Base-by-base conservation (phyloP, 2,797 vertebrate species). In the Eurystomus glaucurus region DNA sequence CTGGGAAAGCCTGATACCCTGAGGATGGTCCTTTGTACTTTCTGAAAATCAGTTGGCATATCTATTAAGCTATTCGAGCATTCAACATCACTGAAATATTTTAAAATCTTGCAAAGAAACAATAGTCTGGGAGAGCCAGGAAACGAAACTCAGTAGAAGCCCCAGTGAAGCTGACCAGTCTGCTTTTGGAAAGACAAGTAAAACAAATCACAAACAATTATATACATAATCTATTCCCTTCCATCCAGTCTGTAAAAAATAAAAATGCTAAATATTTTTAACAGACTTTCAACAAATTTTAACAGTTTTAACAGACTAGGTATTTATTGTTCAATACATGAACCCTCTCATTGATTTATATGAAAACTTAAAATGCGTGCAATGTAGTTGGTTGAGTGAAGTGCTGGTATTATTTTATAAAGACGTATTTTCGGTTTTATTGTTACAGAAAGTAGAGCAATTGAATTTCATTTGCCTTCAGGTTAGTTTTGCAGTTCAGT, bases 391-490 rank as follows among this genome's bases (percentile, higher is more conserved):
- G 28, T 62, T 72, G 50, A 88, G 39, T 55, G 37, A 64, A 83
- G 33, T 14, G 33, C 39, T 85, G 52, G 43, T 74, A 8, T 0
- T 39, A 14, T 81, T 92, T 90, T 52, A 37, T 21, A 57, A 65
- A 76, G 48, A 29, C n/a, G 54, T 77, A 39, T 31, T 68, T 93
- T 87, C 46, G 69, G 2, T 65, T 85, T 86, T 75, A 6, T 68
- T 96, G 35, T 74, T 71, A 70, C 1, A 11, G n/a, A 39, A 76
- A 79, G 13, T 22, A 58, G 46, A 90, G 5, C n/a, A 71, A 81
- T 94, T 88, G 43, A 72, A 60, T 88, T 88, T 80, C 26, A 25
- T 85, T 95, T 94, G 60, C 55, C 50, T 94, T 89, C 69, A 45
- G 31, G 28, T 71, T 93, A 91, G 72, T 72, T 90, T 84, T 92